These are phyloP conservation scores for Poeciliopsis paucimaculata DNA, from an alignment of 2,797 vertebrate genomes.

Conservation along the genomic window DNA sequence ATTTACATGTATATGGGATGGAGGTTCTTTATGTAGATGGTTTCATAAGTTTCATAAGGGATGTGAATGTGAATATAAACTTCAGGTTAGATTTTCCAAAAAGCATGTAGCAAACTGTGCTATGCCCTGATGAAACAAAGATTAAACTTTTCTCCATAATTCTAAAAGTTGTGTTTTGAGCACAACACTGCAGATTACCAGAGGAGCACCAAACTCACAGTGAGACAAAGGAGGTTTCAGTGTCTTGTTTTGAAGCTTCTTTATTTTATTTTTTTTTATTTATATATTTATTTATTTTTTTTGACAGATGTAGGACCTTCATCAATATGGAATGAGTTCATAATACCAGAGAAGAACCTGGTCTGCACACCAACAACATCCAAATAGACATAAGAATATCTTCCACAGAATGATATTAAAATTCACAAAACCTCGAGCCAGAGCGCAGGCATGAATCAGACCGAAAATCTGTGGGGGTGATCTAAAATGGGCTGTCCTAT, in stretches of 20 bases:
- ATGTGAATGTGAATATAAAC: background rate
- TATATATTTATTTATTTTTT: background rate
- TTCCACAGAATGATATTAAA: background rate
- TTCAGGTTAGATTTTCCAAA: background rate
- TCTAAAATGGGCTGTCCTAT: background rate
- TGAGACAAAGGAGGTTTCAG: background rate
- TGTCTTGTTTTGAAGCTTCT: background rate
- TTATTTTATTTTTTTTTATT: background rate
- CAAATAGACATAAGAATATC: background rate
- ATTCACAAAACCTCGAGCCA: background rate
- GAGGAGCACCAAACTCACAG: background rate
- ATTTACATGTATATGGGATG: background rate
- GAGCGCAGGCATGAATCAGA: background rate
- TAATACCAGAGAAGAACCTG: background rate
- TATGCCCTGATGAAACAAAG: background rate
- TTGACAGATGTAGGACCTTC: background rate
- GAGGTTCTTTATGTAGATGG: too few species aligned
- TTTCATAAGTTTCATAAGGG: background rate
- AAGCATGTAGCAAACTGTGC: background rate
- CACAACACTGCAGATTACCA: background rate
- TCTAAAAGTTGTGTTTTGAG: background rate
- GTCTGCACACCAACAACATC: background rate
- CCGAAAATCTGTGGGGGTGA: background rate
- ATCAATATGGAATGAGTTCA: background rate
- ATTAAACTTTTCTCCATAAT: background rate